Evolutionary conservation across 2,113 vertebrate genomes (phyloP).

Genomic region (Microtus oregoni): DNA sequence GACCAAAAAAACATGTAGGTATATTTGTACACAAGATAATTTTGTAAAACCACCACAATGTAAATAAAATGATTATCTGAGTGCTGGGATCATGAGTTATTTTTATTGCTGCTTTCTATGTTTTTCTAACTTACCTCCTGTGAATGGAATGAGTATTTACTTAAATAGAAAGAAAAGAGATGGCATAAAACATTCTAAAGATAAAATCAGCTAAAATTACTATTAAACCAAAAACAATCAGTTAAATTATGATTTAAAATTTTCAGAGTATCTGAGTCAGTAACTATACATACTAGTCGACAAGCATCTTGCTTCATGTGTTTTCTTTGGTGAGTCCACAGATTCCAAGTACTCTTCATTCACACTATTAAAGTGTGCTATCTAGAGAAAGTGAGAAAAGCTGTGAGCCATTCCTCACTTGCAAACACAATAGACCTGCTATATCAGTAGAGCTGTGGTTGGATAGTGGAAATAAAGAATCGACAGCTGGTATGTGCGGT

Average conservation of each 20-base stretch:
- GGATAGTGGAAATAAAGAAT: slow-evolving; percentile 50
- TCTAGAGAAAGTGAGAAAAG: background rate
- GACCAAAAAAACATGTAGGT: slow-evolving; percentile 1
- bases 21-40: slow-evolving; percentile 53
- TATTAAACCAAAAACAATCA: background rate
- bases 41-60: slow-evolving; percentile 38
- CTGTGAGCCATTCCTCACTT: background rate
- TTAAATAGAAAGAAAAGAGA: background rate
- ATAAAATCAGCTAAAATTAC: slow-evolving; percentile 12
- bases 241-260: background rate
- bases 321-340: background rate
- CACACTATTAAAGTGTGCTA: background rate
- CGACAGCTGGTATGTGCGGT: background rate
- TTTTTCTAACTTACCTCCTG: slow-evolving; percentile 52
- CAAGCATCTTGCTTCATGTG: background rate
- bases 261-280: background rate
- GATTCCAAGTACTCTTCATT: background rate
- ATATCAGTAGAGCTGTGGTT: background rate
- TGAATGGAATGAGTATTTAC: background rate
- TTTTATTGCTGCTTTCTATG: slow-evolving; percentile 60
- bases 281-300: background rate
- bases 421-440: slow-evolving; percentile 44
- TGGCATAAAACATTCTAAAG: slow-evolving; percentile 35
- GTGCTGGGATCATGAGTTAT: slow-evolving; percentile 36
- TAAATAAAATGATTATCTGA: slow-evolving; percentile 63